Evolutionary conservation across 2,113 vertebrate species (phyloP), one percentile per base, ranked within the genome.

Genomic region (Cyprinodon variegatus): DNA sequence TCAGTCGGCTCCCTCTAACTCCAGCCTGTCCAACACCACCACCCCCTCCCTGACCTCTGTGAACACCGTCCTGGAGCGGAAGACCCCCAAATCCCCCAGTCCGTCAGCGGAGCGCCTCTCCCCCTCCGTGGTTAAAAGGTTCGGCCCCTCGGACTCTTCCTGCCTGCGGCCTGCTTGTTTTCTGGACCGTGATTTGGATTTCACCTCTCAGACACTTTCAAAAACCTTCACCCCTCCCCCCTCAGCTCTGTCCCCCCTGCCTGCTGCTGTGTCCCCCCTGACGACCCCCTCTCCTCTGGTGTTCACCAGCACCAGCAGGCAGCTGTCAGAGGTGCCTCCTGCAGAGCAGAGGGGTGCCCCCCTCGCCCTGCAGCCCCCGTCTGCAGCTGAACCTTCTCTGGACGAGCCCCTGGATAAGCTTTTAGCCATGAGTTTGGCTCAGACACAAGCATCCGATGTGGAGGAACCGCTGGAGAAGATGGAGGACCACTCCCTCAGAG

Each of bases 371-470:
- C 83, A 84, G 59, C 90, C 76, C 12, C 78, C 80, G 39, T 79
- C 77, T 9, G 11, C 38, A 39, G 61, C 4, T 1, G 87, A 93
- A 43, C 90, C 91, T 15, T 94, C 91, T 17, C 77, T 94, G 66
- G 92, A 95, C 6, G 93, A 94, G 68, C 93, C 88, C 1, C 88
- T 95, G 20, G 93, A 95, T 81, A 93, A 94, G 36, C 90, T 95
- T 68, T 74, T 94, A 10, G 91, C 85, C 0, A 94, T 95, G 90
- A 91, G 92, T 64, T 93, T 94, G 65, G 22, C 74, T 43, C 83
- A 91, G 36, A 89, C 76, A 65, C 53, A 78, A 11, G 60, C 74
- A 0, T n/a, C 48, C 10, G 50, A 65, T 0, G n/a, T 69, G 12
- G 88, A 88, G 48, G 77, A 81, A 1, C 63, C 13, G 0, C 83